Percentiles rank a stretch among this genome's conserved stretches.
Conservation (phyloP, 1,140 invertebrate genomes). For the Mercenaria mercenaria region DNA sequence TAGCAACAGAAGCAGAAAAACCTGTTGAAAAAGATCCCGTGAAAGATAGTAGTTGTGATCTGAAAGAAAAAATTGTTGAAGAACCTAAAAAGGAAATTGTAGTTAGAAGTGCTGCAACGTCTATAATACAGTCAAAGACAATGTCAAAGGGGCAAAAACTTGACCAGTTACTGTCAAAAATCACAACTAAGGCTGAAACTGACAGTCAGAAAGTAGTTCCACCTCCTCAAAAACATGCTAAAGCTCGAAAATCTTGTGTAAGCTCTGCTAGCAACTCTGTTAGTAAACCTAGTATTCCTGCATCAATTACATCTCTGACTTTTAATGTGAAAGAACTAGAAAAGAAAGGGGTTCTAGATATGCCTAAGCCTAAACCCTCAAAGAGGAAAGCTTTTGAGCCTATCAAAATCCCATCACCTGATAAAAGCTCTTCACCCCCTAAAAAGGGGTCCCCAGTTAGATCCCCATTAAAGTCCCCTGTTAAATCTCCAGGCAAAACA, state of each 20-base stretch:
- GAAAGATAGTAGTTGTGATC: background rate
- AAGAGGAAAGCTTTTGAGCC: conserved; percentile 64
- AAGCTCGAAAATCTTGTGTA: conserved; percentile 56
- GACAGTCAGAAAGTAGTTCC: conserved; percentile 37
- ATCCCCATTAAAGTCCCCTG: conserved; percentile 44
- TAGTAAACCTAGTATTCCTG: conserved; percentile 1
- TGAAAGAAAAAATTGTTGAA: background rate
- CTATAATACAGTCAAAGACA: background rate
- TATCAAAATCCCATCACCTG: conserved; percentile 47
- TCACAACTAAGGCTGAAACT: conserved; percentile 49
- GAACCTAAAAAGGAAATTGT: background rate
- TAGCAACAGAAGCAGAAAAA: background rate
- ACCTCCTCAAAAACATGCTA: conserved; percentile 38
- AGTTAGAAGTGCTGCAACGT: background rate
- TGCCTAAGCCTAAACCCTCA: conserved; percentile 57
- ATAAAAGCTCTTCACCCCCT: background rate
- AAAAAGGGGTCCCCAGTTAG: conserved; percentile 13
- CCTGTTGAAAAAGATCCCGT: background rate
- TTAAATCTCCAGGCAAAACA: conserved; percentile 40
- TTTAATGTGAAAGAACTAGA: conserved; percentile 66
- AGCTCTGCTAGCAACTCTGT: background rate
- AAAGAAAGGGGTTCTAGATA: conserved; percentile 58
- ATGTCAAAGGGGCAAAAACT: conserved; percentile 48
- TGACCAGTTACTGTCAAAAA: conserved; percentile 53
- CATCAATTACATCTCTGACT: conserved; percentile 39